Evolutionary conservation across 2,888 invertebrate genomes (phyloP).

Genomic region (Acholoe squamosa): DNA sequence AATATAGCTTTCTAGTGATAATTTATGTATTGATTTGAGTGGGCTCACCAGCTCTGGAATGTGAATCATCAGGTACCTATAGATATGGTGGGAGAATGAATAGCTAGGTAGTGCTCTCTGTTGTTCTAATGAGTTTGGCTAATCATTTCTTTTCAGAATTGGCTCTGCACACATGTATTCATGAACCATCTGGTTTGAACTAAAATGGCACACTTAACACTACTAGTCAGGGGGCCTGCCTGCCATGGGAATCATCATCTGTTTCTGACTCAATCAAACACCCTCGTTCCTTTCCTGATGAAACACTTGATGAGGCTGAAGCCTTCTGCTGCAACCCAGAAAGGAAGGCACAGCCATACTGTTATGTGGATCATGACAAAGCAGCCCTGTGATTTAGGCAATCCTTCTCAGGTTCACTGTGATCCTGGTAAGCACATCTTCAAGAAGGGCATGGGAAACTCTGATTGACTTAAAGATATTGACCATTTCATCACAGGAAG

Average conservation of each 20-base stretch:
- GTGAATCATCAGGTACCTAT: no score
- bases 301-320: background rate
- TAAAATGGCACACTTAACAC: slow-evolving; percentile 15
- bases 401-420: background rate
- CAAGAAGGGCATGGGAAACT: no score
- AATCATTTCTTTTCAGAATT: background rate
- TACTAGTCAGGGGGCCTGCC: slow-evolving; percentile 3
- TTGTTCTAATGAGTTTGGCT: no score
- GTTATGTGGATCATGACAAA: background rate
- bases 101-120: no score
- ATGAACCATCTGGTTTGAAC: background rate
- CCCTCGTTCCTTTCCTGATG: slow-evolving; percentile 6
- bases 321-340: slow-evolving; percentile 12
- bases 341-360: slow-evolving; percentile 39
- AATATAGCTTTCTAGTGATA: no score
- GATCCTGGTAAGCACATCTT: background rate
- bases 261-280: background rate
- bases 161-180: background rate
- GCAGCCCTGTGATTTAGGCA: background rate
- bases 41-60: no score
- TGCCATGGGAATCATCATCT: background rate
- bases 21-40: no score
- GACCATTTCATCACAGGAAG: no score
- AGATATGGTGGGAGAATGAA: no score
- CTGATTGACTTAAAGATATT: background rate